A percentile compares a stretch with the other conserved stretches of the same genome.
phyloP scores from a whole-genome alignment of 2,113 vertebrate genomes.

The Circaetus gallicus region DNA sequence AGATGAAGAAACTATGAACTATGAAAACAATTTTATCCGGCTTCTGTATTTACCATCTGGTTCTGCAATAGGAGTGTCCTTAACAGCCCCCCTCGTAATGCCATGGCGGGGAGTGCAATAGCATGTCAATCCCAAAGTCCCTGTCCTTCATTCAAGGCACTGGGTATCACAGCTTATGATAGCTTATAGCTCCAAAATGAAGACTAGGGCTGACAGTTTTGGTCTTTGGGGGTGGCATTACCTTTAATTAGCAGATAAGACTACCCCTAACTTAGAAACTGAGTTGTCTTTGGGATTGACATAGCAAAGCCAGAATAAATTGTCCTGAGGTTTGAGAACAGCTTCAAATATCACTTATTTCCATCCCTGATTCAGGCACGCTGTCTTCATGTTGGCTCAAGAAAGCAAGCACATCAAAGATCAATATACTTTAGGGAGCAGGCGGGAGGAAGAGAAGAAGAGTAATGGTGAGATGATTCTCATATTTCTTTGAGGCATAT shows the following conservation, averaged over 20 bases:
- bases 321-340: background rate
- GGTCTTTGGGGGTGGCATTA: background rate
- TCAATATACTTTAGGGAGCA: conserved; percentile 9
- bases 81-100: background rate
- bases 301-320: background rate
- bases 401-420: background rate
- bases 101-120: fast-evolving
- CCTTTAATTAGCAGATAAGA: background rate
- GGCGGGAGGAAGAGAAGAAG: background rate
- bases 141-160: background rate
- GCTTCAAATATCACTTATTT: conserved; percentile 7
- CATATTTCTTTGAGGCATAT: background rate
- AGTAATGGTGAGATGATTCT: background rate
- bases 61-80: background rate
- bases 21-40: background rate
- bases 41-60: background rate
- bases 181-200: background rate
- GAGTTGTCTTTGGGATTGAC: background rate
- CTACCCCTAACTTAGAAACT: background rate
- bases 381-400: background rate
- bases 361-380: background rate
- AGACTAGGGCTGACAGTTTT: background rate
- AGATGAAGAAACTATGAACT: background rate
- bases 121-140: background rate
- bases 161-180: background rate